These are phyloP conservation scores for Pollicipes pollicipes DNA, from an alignment of 1,140 invertebrate species.

Conservation along the genomic window DNA sequence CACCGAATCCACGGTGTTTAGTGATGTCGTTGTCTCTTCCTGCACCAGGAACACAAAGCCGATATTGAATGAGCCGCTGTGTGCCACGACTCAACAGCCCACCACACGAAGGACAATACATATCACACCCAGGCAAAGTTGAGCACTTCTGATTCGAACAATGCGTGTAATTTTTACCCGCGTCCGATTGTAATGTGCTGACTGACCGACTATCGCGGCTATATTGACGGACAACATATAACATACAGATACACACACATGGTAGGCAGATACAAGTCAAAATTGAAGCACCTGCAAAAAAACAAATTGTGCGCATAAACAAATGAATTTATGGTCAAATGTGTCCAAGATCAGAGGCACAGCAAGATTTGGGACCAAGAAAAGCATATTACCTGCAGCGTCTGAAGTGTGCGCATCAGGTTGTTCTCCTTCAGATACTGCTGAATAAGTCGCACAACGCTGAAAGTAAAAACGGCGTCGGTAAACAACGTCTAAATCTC, in stretches of 20 bases:
- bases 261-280: neutral
- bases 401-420: slow-evolving; percentile 73
- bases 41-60: slow-evolving; percentile 26
- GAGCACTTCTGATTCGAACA: too few relatives aligned
- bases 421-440: slow-evolving; percentile 99
- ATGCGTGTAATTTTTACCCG: too few relatives aligned
- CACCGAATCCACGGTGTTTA: slow-evolving; percentile 98
- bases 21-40: slow-evolving; percentile 96
- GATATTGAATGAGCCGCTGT: too few relatives aligned
- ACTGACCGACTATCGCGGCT: too few relatives aligned
- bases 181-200: too few relatives aligned
- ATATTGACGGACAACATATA: neutral
- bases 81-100: slow-evolving; percentile 8
- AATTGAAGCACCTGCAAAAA: too few relatives aligned
- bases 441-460: slow-evolving; percentile 93
- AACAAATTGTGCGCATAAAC: neutral
- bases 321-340: neutral
- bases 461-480: slow-evolving; percentile 35
- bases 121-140: neutral
- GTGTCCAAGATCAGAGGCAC: slow-evolving; percentile 3
- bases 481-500: slow-evolving; percentile 4
- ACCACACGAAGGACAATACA: slow-evolving; percentile 8
- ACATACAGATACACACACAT: neutral
- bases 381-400: slow-evolving; percentile 21
- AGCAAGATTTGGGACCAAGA: slow-evolving; percentile 16